phyloP scores from a whole-genome alignment of 2,888 invertebrate species.

The Archips crataeganus region DNA sequence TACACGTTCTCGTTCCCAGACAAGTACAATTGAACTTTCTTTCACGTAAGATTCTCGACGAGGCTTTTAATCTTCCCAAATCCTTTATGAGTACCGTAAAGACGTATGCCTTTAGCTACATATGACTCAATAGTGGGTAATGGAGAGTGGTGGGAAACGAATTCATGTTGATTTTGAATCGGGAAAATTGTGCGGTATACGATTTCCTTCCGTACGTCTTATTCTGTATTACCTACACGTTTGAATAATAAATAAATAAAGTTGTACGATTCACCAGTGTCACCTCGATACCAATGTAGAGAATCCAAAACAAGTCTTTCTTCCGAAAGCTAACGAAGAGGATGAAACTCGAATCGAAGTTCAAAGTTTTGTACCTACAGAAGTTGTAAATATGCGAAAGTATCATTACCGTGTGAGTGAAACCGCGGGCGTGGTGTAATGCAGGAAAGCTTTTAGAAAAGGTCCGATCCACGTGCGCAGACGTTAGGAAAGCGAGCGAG shows the following conservation, averaged over 20 bases:
- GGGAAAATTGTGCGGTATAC: slow-evolving; percentile 6
- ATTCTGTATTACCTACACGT: slow-evolving; percentile 13
- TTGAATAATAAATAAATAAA: slow-evolving; percentile 37
- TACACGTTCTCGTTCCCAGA: slow-evolving; percentile 29
- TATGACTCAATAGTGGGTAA: slow-evolving; percentile 19
- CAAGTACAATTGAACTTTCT: slow-evolving; percentile 45
- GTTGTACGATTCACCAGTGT: slow-evolving; percentile 26
- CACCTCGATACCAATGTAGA: slow-evolving; percentile 29
- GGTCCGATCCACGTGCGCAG: slow-evolving; percentile 63
- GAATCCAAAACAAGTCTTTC: slow-evolving; percentile 32
- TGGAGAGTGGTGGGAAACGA: slow-evolving; percentile 29
- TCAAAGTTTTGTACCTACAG: slow-evolving; percentile 7
- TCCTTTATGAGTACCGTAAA: slow-evolving; percentile 28
- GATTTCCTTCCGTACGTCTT: slow-evolving; percentile 21
- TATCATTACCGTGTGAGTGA: slow-evolving; percentile 19
- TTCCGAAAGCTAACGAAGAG: slow-evolving; percentile 26
- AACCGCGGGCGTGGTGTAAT: slow-evolving; percentile 19
- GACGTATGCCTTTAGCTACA: slow-evolving; percentile 23
- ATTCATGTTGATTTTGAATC: slow-evolving; percentile 24
- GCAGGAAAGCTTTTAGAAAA: slow-evolving; percentile 49
- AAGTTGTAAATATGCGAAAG: slow-evolving; percentile 24
- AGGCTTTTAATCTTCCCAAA: slow-evolving; percentile 32
- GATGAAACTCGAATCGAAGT: slow-evolving; percentile 19
- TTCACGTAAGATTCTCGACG: slow-evolving; percentile 22
- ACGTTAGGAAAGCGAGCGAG: slow-evolving; percentile 62